These are phyloP conservation scores for Egretta garzetta DNA, from an alignment of 2,113 vertebrate species.

Conservation along the genomic window DNA sequence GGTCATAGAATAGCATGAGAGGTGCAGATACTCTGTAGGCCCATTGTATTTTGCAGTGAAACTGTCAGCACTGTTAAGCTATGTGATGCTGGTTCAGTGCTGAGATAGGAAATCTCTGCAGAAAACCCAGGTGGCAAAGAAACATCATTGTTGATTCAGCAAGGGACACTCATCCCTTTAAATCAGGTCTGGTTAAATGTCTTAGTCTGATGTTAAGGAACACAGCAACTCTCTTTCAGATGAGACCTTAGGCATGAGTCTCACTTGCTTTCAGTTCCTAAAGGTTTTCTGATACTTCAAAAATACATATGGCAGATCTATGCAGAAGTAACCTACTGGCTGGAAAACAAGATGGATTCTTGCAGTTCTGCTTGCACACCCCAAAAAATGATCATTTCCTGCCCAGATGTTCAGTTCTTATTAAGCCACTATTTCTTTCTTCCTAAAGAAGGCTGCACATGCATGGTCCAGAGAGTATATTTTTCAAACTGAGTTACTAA, in stretches of 20 bases:
- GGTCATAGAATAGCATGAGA: background rate
- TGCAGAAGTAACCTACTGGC: background rate
- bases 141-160: background rate
- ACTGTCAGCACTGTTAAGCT: background rate
- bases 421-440: background rate
- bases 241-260: background rate
- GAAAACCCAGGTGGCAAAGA: background rate
- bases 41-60: background rate
- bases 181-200: background rate
- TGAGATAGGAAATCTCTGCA: background rate
- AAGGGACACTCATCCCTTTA: background rate
- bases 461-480: background rate
- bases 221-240: background rate
- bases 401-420: background rate
- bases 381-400: background rate
- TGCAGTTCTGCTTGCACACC: background rate
- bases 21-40: background rate
- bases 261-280: background rate
- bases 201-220: background rate
- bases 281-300: background rate
- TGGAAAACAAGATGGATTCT: background rate
- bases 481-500: background rate
- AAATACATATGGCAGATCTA: background rate
- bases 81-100: background rate
- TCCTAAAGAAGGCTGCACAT: background rate